Percentiles rank a stretch among this genome's conserved stretches.
phyloP scores from a whole-genome alignment of 1,140 invertebrate genomes.

The Euglossa dilemma region DNA sequence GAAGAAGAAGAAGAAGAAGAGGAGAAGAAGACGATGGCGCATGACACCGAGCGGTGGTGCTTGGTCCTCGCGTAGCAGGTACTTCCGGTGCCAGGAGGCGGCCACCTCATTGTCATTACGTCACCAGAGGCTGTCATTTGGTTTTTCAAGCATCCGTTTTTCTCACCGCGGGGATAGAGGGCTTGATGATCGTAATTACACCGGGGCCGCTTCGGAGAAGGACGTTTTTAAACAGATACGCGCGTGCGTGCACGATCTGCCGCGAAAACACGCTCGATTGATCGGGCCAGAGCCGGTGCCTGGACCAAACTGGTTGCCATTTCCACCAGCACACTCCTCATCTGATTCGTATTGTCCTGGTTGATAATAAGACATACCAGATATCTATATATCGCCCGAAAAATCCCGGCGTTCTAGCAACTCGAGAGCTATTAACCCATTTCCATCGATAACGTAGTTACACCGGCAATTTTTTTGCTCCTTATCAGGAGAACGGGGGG shows the following conservation, averaged over 20 bases:
- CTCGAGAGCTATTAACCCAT: no score
- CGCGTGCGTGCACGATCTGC: slow-evolving; percentile 13
- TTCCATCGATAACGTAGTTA: no score
- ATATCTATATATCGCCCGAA: no score
- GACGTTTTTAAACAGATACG: slow-evolving; percentile 42
- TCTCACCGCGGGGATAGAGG: slow-evolving; percentile 63
- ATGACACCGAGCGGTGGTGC: slow-evolving; percentile 55
- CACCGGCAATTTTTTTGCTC: no score
- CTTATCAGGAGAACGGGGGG: no score
- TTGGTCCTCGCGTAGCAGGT: slow-evolving; percentile 53
- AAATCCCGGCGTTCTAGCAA: no score
- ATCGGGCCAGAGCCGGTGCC: not conserved
- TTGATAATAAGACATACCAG: not conserved
- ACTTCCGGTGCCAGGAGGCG: slow-evolving; percentile 68
- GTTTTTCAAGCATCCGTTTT: slow-evolving; percentile 69
- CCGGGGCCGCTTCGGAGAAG: slow-evolving; percentile 41
- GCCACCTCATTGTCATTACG: slow-evolving; percentile 71
- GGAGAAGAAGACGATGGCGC: slow-evolving; percentile 42
- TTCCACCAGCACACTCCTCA: not conserved
- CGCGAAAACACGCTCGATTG: slow-evolving; percentile 21
- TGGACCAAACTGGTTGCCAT: slow-evolving; percentile 1
- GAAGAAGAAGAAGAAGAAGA: not conserved
- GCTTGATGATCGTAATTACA: slow-evolving; percentile 66
- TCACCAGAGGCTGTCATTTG: slow-evolving; percentile 70
- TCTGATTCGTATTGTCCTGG: no score